A percentile compares a stretch with the other conserved stretches of the same genome.
These are phyloP conservation scores for Pseudeuparius sepicola DNA, from an alignment of 2,888 invertebrate genomes.

Conservation along the genomic window DNA sequence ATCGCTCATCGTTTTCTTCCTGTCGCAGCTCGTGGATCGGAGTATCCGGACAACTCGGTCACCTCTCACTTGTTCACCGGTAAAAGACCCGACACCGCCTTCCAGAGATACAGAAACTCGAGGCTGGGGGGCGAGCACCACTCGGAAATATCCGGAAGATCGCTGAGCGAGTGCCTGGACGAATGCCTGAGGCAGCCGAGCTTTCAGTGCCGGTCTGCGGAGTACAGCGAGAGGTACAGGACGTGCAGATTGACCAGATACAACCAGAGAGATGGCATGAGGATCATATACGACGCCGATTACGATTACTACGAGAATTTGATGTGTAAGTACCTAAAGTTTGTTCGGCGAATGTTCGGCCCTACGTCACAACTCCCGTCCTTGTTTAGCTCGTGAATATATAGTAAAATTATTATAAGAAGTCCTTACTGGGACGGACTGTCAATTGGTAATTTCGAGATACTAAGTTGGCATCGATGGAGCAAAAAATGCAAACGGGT, in stretches of 20 bases:
- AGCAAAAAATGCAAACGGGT: no score
- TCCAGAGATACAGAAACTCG: constrained; percentile 78
- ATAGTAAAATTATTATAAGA: no score
- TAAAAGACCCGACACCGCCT: constrained; percentile 74
- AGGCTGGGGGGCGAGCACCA: constrained; percentile 80
- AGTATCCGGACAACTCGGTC: constrained; percentile 80
- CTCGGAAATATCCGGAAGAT: constrained; percentile 79
- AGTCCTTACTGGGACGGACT: no score
- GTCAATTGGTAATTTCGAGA: no score
- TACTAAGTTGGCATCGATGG: no score
- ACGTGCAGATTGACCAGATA: constrained; percentile 77
- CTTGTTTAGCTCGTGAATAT: no score
- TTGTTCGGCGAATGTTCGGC: no score
- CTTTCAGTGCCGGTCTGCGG: constrained; percentile 81
- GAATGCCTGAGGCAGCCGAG: constrained; percentile 83
- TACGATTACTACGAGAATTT: constrained; percentile 90
- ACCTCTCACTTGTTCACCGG: constrained; percentile 78
- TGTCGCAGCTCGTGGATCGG: constrained; percentile 72
- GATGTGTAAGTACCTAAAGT: constrained; percentile 63
- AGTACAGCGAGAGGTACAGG: constrained; percentile 77
- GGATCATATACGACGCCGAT: constrained; percentile 82
- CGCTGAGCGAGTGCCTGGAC: constrained; percentile 81
- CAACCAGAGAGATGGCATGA: constrained; percentile 79
- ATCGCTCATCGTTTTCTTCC: neutral
- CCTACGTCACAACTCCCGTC: no score